Evolutionary conservation across 2,113 vertebrate genomes (phyloP).

Genomic region (Sinocyclocheilus maitianheensis): DNA sequence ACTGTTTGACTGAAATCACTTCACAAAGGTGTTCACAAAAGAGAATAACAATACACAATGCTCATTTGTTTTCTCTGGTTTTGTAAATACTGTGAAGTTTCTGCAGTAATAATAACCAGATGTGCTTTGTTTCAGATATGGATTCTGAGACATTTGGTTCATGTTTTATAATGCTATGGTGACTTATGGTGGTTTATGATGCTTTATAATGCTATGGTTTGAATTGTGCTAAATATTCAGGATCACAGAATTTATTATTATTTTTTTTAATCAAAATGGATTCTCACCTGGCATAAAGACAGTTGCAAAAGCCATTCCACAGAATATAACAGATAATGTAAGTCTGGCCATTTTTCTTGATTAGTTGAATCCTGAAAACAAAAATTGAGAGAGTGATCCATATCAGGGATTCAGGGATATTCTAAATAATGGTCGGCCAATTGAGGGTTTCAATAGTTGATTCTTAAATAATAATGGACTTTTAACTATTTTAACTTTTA

Average conservation of each 20-base stretch:
- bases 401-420: neutral
- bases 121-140: neutral
- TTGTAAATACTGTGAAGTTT: neutral
- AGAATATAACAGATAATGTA: slow-evolving; percentile 60
- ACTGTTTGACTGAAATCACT: slow-evolving; percentile 13
- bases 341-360: slow-evolving; percentile 67
- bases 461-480: neutral
- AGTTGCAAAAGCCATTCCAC: slow-evolving; percentile 67
- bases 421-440: neutral
- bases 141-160: neutral
- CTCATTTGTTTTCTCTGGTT: neutral
- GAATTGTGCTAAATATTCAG: neutral
- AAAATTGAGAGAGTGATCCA: slow-evolving; percentile 19
- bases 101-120: neutral
- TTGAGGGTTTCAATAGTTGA: neutral
- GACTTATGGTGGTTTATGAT: neutral
- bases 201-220: neutral
- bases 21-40: neutral
- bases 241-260: neutral
- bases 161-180: neutral
- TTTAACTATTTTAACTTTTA: neutral
- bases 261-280: neutral
- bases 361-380: slow-evolving; percentile 56
- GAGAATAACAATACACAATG: neutral
- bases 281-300: slow-evolving; percentile 75